Evolutionary conservation across 64 coral and sea anemone genomes (phyloP).

Genomic region (Trachythela sp.): DNA sequence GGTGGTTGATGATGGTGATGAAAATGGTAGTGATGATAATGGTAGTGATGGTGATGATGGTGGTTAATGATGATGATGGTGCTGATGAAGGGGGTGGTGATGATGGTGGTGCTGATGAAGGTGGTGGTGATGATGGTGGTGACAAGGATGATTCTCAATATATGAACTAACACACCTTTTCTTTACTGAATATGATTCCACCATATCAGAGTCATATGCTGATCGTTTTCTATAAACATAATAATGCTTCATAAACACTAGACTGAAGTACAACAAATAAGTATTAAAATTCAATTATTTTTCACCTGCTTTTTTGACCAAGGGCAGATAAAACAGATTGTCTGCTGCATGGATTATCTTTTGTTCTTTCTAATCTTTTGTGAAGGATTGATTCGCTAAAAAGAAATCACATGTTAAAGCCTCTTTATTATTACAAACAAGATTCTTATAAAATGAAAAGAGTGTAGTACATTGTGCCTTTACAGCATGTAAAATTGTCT

Average conservation of each 20-base stretch:
- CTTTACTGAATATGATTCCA: background rate
- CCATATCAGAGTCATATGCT: background rate
- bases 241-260: background rate
- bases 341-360: background rate
- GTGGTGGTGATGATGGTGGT: no score
- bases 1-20: no score
- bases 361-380: background rate
- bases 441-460: background rate
- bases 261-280: no score
- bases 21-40: no score
- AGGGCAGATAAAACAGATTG: constrained; percentile 3
- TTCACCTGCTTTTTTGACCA: background rate
- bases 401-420: no score
- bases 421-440: no score
- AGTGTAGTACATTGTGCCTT: background rate
- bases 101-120: no score
- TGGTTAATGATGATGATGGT: no score
- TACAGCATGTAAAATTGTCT: background rate
- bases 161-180: background rate
- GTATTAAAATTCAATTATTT: no score
- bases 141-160: no score
- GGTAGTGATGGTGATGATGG: no score
- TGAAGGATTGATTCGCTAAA: constrained; percentile 22
- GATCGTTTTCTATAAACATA: background rate
- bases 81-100: no score